These are phyloP conservation scores for Stigmatopora nigra DNA, from an alignment of 2,113 vertebrate species.

Conservation along the genomic window DNA sequence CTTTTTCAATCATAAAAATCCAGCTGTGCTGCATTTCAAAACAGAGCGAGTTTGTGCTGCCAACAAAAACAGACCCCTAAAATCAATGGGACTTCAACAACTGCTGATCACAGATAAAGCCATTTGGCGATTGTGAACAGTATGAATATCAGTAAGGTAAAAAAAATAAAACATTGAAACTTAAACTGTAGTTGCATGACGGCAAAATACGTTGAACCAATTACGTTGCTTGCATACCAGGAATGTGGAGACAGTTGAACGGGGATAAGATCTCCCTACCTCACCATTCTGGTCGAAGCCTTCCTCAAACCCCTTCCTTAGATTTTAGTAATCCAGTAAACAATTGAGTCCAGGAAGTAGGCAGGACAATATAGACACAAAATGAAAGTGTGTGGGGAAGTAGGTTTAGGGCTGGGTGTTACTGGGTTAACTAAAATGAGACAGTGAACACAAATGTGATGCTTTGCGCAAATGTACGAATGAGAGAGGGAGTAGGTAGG, in stretches of 20 bases:
- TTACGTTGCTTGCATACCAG: not conserved
- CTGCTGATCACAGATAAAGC: not conserved
- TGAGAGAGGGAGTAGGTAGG: slow-evolving; percentile 30
- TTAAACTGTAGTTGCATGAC: not conserved
- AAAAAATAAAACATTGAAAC: not conserved
- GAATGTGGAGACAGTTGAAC: slow-evolving; percentile 10
- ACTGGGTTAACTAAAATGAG: slow-evolving; percentile 44
- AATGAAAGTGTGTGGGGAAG: slow-evolving; percentile 1
- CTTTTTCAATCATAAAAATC: too few relatives aligned
- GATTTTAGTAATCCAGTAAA: slow-evolving; percentile 66
- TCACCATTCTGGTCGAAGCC: slow-evolving; percentile 75
- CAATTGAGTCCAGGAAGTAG: slow-evolving; percentile 39
- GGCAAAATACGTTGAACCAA: not conserved
- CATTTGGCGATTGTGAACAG: not conserved
- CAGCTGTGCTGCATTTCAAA: too few relatives aligned
- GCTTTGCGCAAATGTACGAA: slow-evolving; percentile 43
- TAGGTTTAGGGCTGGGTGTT: slow-evolving; percentile 20
- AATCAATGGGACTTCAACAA: not conserved
- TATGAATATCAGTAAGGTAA: too few relatives aligned
- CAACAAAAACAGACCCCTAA: too few relatives aligned
- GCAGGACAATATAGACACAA: slow-evolving; percentile 25
- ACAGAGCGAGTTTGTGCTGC: too few relatives aligned
- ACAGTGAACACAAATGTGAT: slow-evolving; percentile 27
- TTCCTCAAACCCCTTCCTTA: slow-evolving; percentile 49
- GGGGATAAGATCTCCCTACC: slow-evolving; percentile 62